Evolutionary conservation across 2,888 invertebrate species (phyloP), one percentile per base, ranked within the genome.

Genomic region (Drosophila nr. perissopoda): DNA sequence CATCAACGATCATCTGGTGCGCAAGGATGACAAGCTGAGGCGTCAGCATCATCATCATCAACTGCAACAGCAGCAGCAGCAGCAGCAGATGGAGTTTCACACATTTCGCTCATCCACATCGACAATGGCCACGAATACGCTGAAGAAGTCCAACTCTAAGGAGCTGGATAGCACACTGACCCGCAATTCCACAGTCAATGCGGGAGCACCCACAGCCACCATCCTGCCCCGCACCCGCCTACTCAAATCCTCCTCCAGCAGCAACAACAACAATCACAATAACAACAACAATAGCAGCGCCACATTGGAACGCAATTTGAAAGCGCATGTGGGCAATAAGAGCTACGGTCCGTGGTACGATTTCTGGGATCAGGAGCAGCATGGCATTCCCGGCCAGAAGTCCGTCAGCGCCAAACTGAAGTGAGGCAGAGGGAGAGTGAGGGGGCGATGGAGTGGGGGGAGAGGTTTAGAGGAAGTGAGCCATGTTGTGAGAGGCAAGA

Each of bases 281-380:
- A 69, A 29, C 65, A 61, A 27, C 51, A 76, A 31, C 60, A 69
- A 58, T 38, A 59, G 77, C 70, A 91, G 90, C 62, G 69, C 90
- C n/a, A 90, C 90, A 6, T 31, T 90, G 58, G 91, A 91, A 52
- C 78, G 89, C 6, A 87, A 87, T 51, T 61, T 82, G 6, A 89
- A 87, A 33, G 63, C 82, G 34, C 69, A 79, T 59, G 77, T 81
- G 48, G 83, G 82, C 21, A 80, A 69, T 61, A 96, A 96, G 89
- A 96, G 95, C 80, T 97, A 97, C 91, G 97, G 97, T 1, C 97
- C 97, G 0, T 97, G 97, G 97, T 97, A 97, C 91, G 97, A 97
- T 93, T 94, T 97, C 74, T 97, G 97, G 97, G 97, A 92, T 66
- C 91, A 91, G 70, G 88, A 90, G 34, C 89, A 90, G 45, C 90